These are phyloP conservation scores for Physeter macrocephalus DNA, from an alignment of 2,113 vertebrate genomes.

Conservation along the genomic window DNA sequence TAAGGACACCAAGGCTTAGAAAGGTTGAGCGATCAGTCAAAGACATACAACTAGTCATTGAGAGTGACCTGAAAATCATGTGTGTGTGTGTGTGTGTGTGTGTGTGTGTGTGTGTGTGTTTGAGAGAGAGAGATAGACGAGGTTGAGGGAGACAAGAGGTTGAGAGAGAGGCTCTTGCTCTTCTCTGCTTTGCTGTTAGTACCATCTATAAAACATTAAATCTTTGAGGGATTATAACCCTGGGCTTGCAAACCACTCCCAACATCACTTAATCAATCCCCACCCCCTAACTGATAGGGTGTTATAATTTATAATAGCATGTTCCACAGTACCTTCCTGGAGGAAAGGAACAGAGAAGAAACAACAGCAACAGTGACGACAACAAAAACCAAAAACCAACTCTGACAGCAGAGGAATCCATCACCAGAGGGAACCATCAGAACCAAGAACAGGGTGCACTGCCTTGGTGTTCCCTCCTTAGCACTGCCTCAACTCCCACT, in stretches of 20 bases:
- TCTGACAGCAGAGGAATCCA: not conserved
- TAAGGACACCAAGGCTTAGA: not conserved
- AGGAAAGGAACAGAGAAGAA: not conserved
- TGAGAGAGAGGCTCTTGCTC: not conserved
- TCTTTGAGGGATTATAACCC: not conserved
- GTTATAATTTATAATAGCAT: not conserved
- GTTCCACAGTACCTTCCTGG: not conserved
- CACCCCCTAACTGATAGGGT: rapidly evolving
- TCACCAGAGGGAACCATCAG: not conserved
- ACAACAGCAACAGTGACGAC: not conserved
- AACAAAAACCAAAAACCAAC: not conserved
- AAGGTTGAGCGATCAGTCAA: not conserved
- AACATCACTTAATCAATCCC: not conserved
- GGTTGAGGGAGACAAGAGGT: not conserved
- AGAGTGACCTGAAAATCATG: not conserved
- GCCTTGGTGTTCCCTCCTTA: too few relatives aligned
- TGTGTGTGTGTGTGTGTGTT: too few relatives aligned
- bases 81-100: not conserved
- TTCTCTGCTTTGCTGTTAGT: not conserved
- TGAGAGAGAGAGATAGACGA: not conserved
- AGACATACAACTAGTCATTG: not conserved
- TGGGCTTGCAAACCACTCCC: not conserved
- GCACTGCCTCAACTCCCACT: not conserved
- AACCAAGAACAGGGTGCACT: not conserved
- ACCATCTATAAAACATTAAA: not conserved